Conservation (phyloP, 2,113 vertebrate species). For the Aegotheles bennettii region DNA sequence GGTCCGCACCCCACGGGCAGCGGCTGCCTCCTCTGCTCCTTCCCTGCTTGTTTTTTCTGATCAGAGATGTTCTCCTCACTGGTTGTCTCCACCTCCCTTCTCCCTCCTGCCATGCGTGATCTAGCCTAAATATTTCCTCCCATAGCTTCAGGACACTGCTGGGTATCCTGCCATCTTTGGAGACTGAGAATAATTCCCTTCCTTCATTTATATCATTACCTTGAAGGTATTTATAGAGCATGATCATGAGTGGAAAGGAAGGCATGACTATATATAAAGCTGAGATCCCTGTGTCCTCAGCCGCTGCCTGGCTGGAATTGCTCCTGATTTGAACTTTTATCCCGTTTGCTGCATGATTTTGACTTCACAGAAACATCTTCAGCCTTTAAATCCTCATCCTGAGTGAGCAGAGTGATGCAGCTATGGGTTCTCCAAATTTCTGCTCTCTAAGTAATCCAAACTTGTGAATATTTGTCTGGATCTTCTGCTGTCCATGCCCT, state of each 20-base stretch:
- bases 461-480: background rate
- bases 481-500: background rate
- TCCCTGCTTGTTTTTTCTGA: background rate
- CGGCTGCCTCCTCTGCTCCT: background rate
- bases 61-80: background rate
- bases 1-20: background rate
- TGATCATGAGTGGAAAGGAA: conserved; percentile 37
- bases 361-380: background rate
- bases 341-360: background rate
- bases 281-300: conserved; percentile 20
- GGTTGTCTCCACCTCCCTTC: background rate
- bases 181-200: conserved; percentile 59
- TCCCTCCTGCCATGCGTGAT: background rate
- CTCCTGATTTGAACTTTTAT: background rate
- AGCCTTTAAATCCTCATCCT: background rate
- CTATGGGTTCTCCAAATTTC: background rate
- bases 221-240: conserved; percentile 63
- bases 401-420: background rate
- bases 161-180: conserved; percentile 43
- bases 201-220: conserved; percentile 60
- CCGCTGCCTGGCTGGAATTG: background rate
- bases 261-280: conserved; percentile 48
- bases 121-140: conserved; percentile 43
- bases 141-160: conserved; percentile 57
- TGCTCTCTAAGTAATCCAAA: background rate